These are phyloP conservation scores for Augochlora pura DNA, from an alignment of 1,140 invertebrate species.

Conservation along the genomic window DNA sequence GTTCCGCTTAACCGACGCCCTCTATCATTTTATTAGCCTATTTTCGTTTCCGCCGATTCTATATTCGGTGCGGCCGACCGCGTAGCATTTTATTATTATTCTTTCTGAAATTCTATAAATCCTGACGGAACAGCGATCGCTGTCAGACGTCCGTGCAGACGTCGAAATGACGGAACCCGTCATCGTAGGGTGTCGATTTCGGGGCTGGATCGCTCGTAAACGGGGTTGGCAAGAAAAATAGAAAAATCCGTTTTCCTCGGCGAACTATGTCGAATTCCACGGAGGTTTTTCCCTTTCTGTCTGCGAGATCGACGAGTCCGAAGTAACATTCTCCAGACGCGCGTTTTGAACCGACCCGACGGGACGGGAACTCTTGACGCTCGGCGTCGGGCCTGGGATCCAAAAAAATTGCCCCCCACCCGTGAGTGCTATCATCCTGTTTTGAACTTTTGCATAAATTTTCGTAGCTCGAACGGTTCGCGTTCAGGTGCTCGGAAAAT, in stretches of 20 bases:
- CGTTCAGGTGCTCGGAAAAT: too few relatives aligned
- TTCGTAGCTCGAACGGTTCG: background rate
- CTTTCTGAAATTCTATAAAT: too few relatives aligned
- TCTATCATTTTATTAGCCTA: background rate
- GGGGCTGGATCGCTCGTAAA: slow-evolving; percentile 27
- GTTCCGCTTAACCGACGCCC: slow-evolving; percentile 19
- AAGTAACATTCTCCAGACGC: slow-evolving; percentile 76
- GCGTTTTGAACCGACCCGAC: slow-evolving; percentile 55
- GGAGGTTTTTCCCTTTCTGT: slow-evolving; percentile 51
- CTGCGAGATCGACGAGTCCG: slow-evolving; percentile 53
- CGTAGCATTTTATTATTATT: too few relatives aligned
- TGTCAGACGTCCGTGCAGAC: too few relatives aligned
- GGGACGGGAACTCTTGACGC: slow-evolving; percentile 65
- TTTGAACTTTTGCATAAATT: background rate
- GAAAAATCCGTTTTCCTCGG: slow-evolving; percentile 71
- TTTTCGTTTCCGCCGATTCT: too few relatives aligned
- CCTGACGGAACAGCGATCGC: too few relatives aligned
- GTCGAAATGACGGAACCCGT: background rate
- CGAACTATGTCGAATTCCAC: slow-evolving; percentile 48
- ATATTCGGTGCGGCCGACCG: too few relatives aligned
- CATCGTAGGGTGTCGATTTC: slow-evolving; percentile 47
- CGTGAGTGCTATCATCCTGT: background rate
- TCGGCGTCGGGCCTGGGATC: slow-evolving; percentile 31
- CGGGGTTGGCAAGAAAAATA: slow-evolving; percentile 60
- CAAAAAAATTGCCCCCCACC: slow-evolving; percentile 42